A percentile compares a stretch with the other conserved stretches of the same genome.
Evolutionary conservation across 1,140 invertebrate genomes (phyloP).

Genomic region (Nomia melanderi): DNA sequence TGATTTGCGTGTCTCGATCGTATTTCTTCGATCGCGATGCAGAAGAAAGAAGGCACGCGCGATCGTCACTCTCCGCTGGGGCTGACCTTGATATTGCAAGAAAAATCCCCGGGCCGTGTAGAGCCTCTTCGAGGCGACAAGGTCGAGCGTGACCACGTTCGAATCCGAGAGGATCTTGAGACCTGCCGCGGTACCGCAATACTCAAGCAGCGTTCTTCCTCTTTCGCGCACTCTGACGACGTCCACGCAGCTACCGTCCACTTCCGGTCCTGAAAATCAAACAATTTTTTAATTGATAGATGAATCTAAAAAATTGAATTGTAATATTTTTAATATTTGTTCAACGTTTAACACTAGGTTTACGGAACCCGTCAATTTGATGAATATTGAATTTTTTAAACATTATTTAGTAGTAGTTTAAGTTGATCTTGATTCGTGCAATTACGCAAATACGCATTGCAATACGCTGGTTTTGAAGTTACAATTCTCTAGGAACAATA

Average conservation of each 20-base stretch:
- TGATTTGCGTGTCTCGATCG: neutral
- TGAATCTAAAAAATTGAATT: too few relatives aligned
- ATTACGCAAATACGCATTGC: too few relatives aligned
- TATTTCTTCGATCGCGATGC: neutral
- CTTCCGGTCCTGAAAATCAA: constrained; percentile 65
- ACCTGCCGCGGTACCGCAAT: constrained; percentile 74
- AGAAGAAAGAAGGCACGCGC: neutral
- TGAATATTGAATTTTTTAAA: too few relatives aligned
- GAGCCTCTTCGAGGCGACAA: constrained; percentile 70
- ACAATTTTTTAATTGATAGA: neutral
- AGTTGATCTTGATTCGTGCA: too few relatives aligned
- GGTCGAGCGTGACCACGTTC: constrained; percentile 75
- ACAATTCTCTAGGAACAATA: too few relatives aligned
- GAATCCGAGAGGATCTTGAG: constrained; percentile 74
- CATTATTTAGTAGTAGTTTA: too few relatives aligned
- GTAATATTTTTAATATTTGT: too few relatives aligned
- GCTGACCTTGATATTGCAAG: constrained; percentile 77
- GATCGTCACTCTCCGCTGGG: neutral
- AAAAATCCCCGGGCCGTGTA: constrained; percentile 78
- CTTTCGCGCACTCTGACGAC: constrained; percentile 74
- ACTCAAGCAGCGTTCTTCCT: constrained; percentile 74
- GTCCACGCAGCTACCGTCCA: constrained; percentile 75
- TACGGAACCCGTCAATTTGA: too few relatives aligned
- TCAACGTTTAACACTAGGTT: too few relatives aligned
- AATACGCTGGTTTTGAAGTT: too few relatives aligned